phyloP scores from a whole-genome alignment of 2,888 invertebrate genomes.

The Hetaerina titia region DNA sequence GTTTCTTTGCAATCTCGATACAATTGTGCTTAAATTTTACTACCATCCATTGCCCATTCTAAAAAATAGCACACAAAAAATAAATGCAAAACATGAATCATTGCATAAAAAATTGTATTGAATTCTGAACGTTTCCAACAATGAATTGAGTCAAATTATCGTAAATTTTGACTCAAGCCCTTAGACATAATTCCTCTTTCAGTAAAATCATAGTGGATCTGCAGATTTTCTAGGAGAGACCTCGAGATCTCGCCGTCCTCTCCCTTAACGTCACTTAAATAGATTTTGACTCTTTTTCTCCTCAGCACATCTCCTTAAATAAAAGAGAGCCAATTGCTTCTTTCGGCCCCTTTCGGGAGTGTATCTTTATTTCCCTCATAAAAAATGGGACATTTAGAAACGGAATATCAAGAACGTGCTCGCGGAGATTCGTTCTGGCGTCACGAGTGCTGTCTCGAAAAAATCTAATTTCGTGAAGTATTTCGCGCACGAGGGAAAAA shows the following conservation, averaged over 20 bases:
- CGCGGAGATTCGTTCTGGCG: background rate
- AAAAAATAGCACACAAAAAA: too few relatives aligned
- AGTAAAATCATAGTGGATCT: background rate
- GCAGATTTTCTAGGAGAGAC: background rate
- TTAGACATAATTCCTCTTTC: background rate
- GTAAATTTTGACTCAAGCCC: background rate
- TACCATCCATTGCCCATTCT: too few relatives aligned
- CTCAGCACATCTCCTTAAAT: background rate
- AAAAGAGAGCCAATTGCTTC: background rate
- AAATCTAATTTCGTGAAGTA: constrained; percentile 24
- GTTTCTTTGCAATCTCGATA: too few relatives aligned
- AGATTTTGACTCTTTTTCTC: background rate
- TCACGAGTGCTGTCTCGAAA: background rate
- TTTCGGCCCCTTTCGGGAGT: background rate
- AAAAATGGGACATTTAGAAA: background rate
- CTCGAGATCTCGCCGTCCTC: background rate
- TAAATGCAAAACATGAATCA: too few relatives aligned
- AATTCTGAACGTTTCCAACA: too few relatives aligned
- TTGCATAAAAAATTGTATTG: too few relatives aligned
- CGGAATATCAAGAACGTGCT: background rate
- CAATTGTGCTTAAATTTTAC: too few relatives aligned
- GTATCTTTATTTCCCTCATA: background rate
- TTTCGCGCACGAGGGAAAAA: background rate
- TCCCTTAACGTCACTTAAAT: background rate
- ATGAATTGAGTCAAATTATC: background rate